A percentile compares a stretch with the other conserved stretches of the same genome.
Conservation (phyloP, 2,797 vertebrate species). For the Carcharodon carcharias region DNA sequence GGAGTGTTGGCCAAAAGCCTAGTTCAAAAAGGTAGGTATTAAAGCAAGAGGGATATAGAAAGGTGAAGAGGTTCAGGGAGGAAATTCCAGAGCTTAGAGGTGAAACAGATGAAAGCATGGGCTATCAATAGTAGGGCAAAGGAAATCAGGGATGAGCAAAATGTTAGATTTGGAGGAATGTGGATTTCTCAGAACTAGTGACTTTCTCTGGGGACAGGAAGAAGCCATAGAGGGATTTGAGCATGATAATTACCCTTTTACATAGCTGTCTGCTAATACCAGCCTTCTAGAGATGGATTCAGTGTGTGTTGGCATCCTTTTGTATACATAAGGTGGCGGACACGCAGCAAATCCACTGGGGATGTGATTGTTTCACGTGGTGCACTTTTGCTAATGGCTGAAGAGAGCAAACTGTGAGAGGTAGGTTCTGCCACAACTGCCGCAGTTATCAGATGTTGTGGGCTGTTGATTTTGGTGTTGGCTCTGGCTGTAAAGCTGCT, state of each 20-base stretch:
- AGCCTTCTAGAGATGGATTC: background rate
- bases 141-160: background rate
- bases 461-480: background rate
- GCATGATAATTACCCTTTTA: too few species aligned
- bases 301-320: too few species aligned
- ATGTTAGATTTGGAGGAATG: background rate
- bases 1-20: background rate
- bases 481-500: too few species aligned
- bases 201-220: too few species aligned
- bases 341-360: too few species aligned
- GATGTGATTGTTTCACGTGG: too few species aligned
- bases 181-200: background rate
- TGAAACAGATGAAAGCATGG: background rate
- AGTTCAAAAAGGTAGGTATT: background rate
- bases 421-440: background rate
- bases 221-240: too few species aligned
- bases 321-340: too few species aligned
- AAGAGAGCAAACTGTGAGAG: too few species aligned
- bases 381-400: too few species aligned
- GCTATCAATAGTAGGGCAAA: background rate
- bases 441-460: background rate
- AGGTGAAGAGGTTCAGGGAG: background rate
- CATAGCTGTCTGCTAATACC: background rate
- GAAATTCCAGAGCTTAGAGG: background rate
- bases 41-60: background rate